Conservation (phyloP, 2,797 vertebrate genomes). For the Eremophila alpestris region DNA sequence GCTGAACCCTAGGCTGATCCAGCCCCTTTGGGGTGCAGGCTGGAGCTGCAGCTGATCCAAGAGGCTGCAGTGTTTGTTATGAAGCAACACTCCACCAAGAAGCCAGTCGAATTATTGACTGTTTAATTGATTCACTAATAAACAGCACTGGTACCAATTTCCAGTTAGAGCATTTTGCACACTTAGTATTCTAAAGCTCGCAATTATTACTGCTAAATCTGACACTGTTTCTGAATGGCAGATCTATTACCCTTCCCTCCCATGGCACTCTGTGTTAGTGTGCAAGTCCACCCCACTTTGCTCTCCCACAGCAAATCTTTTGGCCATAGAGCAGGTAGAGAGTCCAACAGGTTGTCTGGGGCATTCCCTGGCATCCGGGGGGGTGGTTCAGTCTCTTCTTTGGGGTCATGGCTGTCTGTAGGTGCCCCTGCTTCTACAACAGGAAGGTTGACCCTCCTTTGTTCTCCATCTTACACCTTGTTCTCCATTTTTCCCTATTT, state of each 20-base stretch:
- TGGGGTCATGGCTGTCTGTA: background rate
- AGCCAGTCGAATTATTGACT: background rate
- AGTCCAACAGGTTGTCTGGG: background rate
- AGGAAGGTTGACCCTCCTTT: background rate
- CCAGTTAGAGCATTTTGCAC: background rate
- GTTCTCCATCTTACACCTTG: background rate
- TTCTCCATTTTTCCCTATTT: background rate
- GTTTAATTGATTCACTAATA: background rate
- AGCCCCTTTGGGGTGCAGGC: background rate
- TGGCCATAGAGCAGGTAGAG: background rate
- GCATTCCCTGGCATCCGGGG: background rate
- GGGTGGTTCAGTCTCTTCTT: background rate
- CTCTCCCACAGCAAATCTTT: background rate
- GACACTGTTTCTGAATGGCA: background rate
- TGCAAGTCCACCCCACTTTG: rapidly evolving
- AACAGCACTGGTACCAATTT: background rate
- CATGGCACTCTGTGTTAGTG: background rate
- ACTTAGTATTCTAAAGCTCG: background rate
- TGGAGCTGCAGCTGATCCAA: background rate
- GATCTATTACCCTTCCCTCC: background rate
- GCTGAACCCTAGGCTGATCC: background rate
- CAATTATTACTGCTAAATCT: background rate
- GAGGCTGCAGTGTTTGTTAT: background rate
- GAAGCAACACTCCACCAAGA: background rate
- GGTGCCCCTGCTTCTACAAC: background rate